phyloP scores from a whole-genome alignment of 2,113 vertebrate genomes.

The Phyllostomus discolor region DNA sequence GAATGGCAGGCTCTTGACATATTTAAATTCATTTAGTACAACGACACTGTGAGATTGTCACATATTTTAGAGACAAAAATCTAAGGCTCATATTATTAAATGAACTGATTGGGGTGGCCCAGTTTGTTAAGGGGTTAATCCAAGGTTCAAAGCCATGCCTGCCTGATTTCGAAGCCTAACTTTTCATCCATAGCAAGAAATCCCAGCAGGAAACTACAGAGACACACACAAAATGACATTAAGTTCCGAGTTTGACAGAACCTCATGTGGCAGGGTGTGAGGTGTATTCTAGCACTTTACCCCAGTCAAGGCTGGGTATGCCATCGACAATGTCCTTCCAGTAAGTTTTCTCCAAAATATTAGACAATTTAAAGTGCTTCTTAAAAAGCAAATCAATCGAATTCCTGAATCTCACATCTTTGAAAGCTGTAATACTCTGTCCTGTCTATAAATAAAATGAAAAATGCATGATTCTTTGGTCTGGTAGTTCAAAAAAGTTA shows the following conservation, averaged over 20 bases:
- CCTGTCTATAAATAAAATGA: slow-evolving; percentile 27
- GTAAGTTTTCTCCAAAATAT: not conserved
- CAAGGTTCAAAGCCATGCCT: not conserved
- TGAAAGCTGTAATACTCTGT: slow-evolving; percentile 6
- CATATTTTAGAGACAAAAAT: not conserved
- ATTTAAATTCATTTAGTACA: not conserved
- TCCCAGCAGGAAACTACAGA: not conserved
- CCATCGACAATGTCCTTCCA: not conserved
- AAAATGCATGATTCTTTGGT: slow-evolving; percentile 6
- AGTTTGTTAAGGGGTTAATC: not conserved
- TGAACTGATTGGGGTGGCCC: not conserved
- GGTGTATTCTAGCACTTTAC: not conserved
- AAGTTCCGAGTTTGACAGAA: not conserved
- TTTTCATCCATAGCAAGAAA: not conserved
- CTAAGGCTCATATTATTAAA: not conserved
- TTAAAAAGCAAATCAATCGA: slow-evolving; percentile 34
- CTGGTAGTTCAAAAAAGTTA: not conserved
- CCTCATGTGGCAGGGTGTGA: not conserved
- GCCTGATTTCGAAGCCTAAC: not conserved
- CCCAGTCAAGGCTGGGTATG: not conserved
- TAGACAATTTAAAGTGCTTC: not conserved
- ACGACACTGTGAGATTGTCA: not conserved
- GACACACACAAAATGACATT: not conserved
- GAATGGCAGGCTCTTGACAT: not conserved
- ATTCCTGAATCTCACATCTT: not conserved